A percentile compares a stretch with the other conserved stretches of the same genome.
phyloP scores from a whole-genome alignment of 2,113 vertebrate genomes.

The Melospiza georgiana region DNA sequence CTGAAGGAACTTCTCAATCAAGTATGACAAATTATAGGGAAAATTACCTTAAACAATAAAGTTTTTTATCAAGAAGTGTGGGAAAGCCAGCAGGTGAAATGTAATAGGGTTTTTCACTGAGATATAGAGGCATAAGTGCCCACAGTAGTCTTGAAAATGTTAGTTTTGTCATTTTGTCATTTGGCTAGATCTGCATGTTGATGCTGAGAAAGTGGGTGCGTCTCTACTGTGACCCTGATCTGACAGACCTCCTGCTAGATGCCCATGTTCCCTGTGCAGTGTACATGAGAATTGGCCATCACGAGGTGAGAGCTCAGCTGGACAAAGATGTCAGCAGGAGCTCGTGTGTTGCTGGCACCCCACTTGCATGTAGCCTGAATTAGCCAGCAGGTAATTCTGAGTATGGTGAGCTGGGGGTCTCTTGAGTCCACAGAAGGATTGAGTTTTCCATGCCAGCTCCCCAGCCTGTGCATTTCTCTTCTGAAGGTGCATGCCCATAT shows the following conservation, averaged over 20 bases:
- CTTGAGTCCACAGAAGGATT: not conserved
- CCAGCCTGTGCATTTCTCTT: not conserved
- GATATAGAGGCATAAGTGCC: not conserved
- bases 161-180: not conserved
- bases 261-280: accelerated
- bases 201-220: not conserved
- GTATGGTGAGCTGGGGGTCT: not conserved
- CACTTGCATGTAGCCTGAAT: not conserved
- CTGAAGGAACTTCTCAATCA: not conserved
- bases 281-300: accelerated
- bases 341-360: not conserved
- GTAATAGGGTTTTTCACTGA: not conserved
- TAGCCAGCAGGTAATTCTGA: not conserved
- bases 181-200: not conserved
- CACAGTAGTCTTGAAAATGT: not conserved
- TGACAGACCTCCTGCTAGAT: not conserved
- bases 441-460: not conserved
- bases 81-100: not conserved
- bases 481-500: not conserved
- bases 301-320: not conserved
- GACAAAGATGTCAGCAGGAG: not conserved
- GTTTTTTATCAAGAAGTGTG: not conserved
- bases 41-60: not conserved
- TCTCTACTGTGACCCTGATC: not conserved
- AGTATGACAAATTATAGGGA: not conserved